Conservation (phyloP, 2,888 invertebrate species). For the Lagria hirta region DNA sequence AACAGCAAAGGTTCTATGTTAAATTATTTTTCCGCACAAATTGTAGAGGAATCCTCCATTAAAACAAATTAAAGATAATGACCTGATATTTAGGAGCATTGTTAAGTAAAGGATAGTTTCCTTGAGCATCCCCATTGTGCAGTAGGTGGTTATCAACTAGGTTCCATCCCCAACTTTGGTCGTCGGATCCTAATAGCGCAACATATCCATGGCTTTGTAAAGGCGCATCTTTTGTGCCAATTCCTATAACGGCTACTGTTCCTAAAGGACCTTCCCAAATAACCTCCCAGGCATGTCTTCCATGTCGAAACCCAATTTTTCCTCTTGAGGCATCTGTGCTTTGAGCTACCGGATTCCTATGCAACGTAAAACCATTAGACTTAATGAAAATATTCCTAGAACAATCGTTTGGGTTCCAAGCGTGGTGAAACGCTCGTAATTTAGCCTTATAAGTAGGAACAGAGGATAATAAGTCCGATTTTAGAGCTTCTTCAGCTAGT, state of each 20-base stretch:
- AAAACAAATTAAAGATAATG: too few species aligned
- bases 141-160: constrained; percentile 95
- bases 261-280: constrained; percentile 98
- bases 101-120: constrained; percentile 89
- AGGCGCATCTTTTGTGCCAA: constrained; percentile 91
- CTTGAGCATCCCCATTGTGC: constrained; percentile 94
- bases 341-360: constrained; percentile 97
- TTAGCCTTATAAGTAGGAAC: constrained; percentile 91
- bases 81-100: constrained; percentile 98
- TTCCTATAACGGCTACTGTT: constrained; percentile 95
- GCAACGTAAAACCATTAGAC: constrained; percentile 95
- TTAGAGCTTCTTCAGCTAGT: constrained; percentile 83
- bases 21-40: too few species aligned
- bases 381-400: constrained; percentile 96
- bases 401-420: constrained; percentile 97
- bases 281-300: constrained; percentile 96
- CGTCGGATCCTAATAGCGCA: constrained; percentile 90
- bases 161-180: constrained; percentile 99
- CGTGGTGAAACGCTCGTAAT: constrained; percentile 88
- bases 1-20: too few species aligned
- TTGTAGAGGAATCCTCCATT: too few species aligned
- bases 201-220: constrained; percentile 95
- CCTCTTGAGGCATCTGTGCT: constrained; percentile 92
- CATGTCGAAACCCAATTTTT: constrained; percentile 88
- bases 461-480: constrained; percentile 87